Evolutionary conservation across 2,888 invertebrate species (phyloP).

Genomic region (Diaperis boleti): DNA sequence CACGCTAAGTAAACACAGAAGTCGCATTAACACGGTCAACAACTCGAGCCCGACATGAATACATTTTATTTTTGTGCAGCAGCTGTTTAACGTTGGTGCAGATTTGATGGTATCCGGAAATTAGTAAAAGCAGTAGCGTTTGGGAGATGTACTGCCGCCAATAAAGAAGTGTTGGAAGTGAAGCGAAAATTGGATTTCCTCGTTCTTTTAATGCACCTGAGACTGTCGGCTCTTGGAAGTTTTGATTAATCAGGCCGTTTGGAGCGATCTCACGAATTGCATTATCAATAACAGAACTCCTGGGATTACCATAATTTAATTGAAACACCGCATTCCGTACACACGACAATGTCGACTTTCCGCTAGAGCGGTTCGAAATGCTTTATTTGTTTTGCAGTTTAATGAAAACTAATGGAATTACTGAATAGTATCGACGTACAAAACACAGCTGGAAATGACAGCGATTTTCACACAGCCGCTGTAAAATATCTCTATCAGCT

Average conservation of each 20-base stretch:
- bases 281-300: conserved; percentile 11
- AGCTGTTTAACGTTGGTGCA: neutral
- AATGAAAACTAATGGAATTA: conserved; percentile 20
- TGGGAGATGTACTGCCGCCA: too few relatives aligned
- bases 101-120: conserved; percentile 10
- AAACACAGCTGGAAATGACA: conserved; percentile 13
- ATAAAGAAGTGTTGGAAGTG: too few relatives aligned
- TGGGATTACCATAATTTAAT: conserved; percentile 25
- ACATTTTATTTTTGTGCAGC: conserved; percentile 10
- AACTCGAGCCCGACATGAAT: neutral
- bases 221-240: conserved; percentile 19
- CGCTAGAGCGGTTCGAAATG: neutral
- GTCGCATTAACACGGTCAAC: neutral
- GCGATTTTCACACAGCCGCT: neutral
- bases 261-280: conserved; percentile 9
- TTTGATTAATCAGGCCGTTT: conserved; percentile 17
- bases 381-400: conserved; percentile 18
- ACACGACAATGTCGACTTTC: conserved; percentile 5
- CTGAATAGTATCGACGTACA: conserved; percentile 9
- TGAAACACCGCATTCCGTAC: neutral
- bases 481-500: conserved; percentile 19
- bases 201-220: neutral
- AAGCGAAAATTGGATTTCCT: neutral
- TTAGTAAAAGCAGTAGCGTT: neutral
- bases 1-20: conserved; percentile 4